Percentiles rank a stretch among this genome's conserved stretches.
These are phyloP conservation scores for Leptinotarsa tumamoca DNA, from an alignment of 2,888 invertebrate species.

Conservation along the genomic window DNA sequence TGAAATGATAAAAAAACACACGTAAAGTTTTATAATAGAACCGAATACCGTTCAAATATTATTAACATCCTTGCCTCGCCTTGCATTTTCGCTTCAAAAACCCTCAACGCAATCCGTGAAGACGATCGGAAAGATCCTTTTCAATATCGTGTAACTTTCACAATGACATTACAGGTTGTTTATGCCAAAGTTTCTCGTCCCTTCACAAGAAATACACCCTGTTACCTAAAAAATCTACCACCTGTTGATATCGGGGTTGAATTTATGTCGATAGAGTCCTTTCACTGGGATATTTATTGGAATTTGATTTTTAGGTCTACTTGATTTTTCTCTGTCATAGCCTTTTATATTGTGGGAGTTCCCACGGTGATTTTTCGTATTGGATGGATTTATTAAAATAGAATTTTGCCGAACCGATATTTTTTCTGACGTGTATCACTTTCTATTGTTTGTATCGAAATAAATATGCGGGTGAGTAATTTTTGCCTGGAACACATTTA, in stretches of 20 bases:
- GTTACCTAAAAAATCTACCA: constrained; percentile 53
- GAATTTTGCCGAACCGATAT: constrained; percentile 17
- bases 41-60: no score
- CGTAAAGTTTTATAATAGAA: no score
- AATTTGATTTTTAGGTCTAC: constrained; percentile 52
- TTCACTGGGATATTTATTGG: constrained; percentile 54
- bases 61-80: no score
- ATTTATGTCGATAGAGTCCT: constrained; percentile 55
- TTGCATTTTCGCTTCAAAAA: not conserved
- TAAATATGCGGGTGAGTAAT: not conserved
- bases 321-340: constrained; percentile 39
- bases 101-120: constrained; percentile 11
- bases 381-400: constrained; percentile 40
- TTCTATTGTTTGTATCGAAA: not conserved
- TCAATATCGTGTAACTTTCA: constrained; percentile 39
- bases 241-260: constrained; percentile 51
- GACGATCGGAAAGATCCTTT: constrained; percentile 29
- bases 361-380: constrained; percentile 48
- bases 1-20: no score
- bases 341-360: constrained; percentile 45
- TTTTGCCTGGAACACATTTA: not conserved
- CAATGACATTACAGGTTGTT: constrained; percentile 49
- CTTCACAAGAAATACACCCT: constrained; percentile 40
- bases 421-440: constrained; percentile 20
- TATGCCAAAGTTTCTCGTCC: constrained; percentile 41